Conservation (phyloP, 1,140 invertebrate species). For the Lordiphosa collinella region DNA sequence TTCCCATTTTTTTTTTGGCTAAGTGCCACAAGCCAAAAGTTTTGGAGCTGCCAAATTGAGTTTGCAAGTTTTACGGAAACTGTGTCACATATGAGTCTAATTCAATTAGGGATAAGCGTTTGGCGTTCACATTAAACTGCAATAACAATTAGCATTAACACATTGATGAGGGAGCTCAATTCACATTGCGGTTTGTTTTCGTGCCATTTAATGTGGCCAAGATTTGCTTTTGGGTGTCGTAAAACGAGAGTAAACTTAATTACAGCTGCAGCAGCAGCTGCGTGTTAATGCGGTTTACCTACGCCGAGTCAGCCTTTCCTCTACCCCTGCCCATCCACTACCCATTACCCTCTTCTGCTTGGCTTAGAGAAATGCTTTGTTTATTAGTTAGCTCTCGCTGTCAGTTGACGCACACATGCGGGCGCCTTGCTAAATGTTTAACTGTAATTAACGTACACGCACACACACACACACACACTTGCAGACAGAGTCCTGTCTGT, state of each 20-base stretch:
- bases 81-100: constrained; percentile 56
- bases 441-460: constrained; percentile 53
- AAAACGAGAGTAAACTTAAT: constrained; percentile 61
- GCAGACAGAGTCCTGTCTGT: constrained; percentile 11
- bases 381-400: constrained; percentile 32
- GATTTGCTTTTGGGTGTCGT: constrained; percentile 43
- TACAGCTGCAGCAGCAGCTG: constrained; percentile 33
- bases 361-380: constrained; percentile 25
- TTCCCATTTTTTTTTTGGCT: constrained; percentile 19
- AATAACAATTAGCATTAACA: constrained; percentile 71
- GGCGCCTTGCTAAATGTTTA: constrained; percentile 39
- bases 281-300: constrained; percentile 49
- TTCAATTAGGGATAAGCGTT: constrained; percentile 61
- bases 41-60: constrained; percentile 62
- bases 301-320: not conserved
- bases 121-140: constrained; percentile 46
- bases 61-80: constrained; percentile 50
- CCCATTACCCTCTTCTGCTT: not conserved
- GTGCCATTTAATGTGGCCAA: constrained; percentile 33
- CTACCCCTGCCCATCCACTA: not conserved
- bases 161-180: constrained; percentile 30
- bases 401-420: constrained; percentile 25
- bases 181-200: constrained; percentile 26
- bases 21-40: constrained; percentile 42
- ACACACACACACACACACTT: constrained; percentile 6